Evolutionary conservation across 2,888 invertebrate genomes (phyloP).

Genomic region (Drosophila recens): DNA sequence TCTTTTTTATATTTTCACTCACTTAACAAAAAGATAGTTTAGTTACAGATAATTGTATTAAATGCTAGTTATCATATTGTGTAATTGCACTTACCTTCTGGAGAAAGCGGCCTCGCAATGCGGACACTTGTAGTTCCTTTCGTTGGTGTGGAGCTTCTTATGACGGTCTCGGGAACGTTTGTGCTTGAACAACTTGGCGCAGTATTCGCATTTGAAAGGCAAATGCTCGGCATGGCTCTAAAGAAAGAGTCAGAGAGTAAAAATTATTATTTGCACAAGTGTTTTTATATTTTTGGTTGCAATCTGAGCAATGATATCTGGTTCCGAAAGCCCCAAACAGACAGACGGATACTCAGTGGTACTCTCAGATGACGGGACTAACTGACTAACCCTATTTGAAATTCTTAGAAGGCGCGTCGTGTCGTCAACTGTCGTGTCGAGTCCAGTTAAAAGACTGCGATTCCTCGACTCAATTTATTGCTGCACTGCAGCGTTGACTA

Average conservation of each 20-base stretch:
- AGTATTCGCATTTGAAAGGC: slow-evolving; percentile 96
- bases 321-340: slow-evolving; percentile 18
- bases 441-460: slow-evolving; percentile 46
- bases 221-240: slow-evolving; percentile 94
- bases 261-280: slow-evolving; percentile 32
- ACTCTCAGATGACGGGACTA: background rate
- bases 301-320: slow-evolving; percentile 43
- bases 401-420: slow-evolving; percentile 70
- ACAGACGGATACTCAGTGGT: no score
- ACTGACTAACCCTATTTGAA: slow-evolving; percentile 72
- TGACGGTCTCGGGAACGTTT: slow-evolving; percentile 97
- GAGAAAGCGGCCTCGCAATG: slow-evolving; percentile 97
- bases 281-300: slow-evolving; percentile 18
- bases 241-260: background rate
- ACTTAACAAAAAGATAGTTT: no score
- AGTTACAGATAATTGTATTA: background rate
- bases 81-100: slow-evolving; percentile 89
- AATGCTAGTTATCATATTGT: background rate
- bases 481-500: slow-evolving; percentile 61
- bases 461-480: slow-evolving; percentile 71
- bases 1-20: no score
- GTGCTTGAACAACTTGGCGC: slow-evolving; percentile 96
- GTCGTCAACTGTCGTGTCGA: slow-evolving; percentile 52
- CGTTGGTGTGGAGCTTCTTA: slow-evolving; percentile 96
- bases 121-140: slow-evolving; percentile 95